A percentile compares a stretch with the other conserved stretches of the same genome.
Conservation (phyloP, 2,888 invertebrate genomes). For the Priocnemis perturbator region DNA sequence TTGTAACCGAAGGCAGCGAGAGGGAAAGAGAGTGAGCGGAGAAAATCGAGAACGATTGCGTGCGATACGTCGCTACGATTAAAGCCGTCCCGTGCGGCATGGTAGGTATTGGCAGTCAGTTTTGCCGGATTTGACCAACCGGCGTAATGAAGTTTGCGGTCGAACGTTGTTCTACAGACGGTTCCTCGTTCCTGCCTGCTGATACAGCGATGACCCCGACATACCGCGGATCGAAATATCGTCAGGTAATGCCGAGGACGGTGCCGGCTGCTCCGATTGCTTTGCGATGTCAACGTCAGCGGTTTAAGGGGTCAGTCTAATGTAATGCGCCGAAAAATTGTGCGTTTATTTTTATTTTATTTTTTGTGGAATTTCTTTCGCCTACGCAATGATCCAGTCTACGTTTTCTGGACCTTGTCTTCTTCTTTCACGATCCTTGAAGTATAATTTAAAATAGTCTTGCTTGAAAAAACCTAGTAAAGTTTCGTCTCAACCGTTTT, state of each 20-base stretch:
- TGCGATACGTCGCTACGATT: constrained; percentile 10
- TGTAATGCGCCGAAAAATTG: not conserved
- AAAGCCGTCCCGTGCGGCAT: constrained; percentile 22
- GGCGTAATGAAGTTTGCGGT: constrained; percentile 41
- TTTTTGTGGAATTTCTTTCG: no score
- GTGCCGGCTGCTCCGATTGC: constrained; percentile 6
- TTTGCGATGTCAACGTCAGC: constrained; percentile 13
- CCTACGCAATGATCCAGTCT: no score
- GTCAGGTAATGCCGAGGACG: constrained; percentile 9
- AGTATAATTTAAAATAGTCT: no score
- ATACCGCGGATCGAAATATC: constrained; percentile 27
- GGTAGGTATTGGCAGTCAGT: constrained; percentile 27
- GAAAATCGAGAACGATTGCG: constrained; percentile 2
- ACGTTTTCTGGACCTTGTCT: no score
- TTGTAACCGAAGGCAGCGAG: no score
- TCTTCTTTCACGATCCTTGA: no score
- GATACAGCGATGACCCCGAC: constrained; percentile 25
- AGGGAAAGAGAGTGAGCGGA: no score
- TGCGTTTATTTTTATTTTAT: no score
- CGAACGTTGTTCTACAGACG: constrained; percentile 2
- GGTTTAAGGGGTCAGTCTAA: not conserved
- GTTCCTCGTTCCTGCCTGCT: constrained; percentile 20
- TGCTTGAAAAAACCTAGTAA: not conserved
- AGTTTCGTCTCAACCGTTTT: no score
- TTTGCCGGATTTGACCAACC: constrained; percentile 25